phyloP scores from a whole-genome alignment of 1,140 invertebrate species.

The Habropoda laboriosa region DNA sequence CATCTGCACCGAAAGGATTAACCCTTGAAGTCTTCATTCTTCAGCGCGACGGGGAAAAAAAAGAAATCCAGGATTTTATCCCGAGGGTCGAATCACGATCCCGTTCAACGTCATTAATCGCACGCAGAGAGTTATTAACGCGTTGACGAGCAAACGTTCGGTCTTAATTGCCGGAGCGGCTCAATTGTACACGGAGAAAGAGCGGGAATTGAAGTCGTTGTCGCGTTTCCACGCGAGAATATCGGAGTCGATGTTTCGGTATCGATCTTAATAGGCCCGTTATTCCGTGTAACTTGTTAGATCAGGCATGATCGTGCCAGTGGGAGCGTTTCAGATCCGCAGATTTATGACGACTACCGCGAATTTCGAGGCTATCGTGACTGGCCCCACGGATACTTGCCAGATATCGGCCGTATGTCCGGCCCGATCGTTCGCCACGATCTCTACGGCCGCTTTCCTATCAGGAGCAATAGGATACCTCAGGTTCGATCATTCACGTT shows the following conservation, averaged over 20 bases:
- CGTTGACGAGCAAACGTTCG: conserved; percentile 52
- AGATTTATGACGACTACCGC: conserved; percentile 65
- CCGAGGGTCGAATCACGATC: conserved; percentile 16
- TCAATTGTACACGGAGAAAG: neutral
- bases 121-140: conserved; percentile 37
- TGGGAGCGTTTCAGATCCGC: conserved; percentile 47
- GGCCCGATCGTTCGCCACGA: conserved; percentile 35
- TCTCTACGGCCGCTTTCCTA: conserved; percentile 51
- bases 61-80: neutral
- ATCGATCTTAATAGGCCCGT: conserved; percentile 55
- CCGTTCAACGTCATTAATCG: conserved; percentile 47
- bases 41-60: too few relatives aligned
- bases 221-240: conserved; percentile 47
- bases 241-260: conserved; percentile 31
- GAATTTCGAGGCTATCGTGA: conserved; percentile 68
- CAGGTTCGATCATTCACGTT: conserved; percentile 55
- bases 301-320: conserved; percentile 47
- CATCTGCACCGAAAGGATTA: too few relatives aligned
- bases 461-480: conserved; percentile 59
- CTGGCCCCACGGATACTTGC: conserved; percentile 45
- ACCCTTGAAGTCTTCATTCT: too few relatives aligned
- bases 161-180: conserved; percentile 23
- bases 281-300: conserved; percentile 64
- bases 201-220: conserved; percentile 31
- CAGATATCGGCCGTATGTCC: conserved; percentile 39